Percentiles rank a stretch among this genome's conserved stretches.
phyloP scores from a whole-genome alignment of 2,113 vertebrate genomes.

The Raja brachyura region DNA sequence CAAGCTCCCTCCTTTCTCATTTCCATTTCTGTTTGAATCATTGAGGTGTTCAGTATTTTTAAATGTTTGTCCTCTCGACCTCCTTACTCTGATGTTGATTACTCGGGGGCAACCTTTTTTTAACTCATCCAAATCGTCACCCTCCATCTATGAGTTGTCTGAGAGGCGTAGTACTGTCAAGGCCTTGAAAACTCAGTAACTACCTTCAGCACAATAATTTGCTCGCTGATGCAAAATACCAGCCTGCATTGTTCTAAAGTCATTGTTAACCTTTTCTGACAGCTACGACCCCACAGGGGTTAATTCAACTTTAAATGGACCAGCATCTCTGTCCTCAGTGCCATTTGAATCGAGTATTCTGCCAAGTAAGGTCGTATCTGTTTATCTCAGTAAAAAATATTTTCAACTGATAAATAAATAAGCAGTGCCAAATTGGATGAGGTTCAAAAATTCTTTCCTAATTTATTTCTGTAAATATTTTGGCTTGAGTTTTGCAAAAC shows the following conservation, averaged over 20 bases:
- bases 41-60: neutral
- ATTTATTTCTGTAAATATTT: constrained; percentile 34
- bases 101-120: neutral
- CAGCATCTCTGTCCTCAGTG: neutral
- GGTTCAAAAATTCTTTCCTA: constrained; percentile 28
- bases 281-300: neutral
- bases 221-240: neutral
- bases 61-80: neutral
- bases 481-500: constrained; percentile 29
- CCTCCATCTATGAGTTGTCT: neutral
- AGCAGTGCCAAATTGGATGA: constrained; percentile 10
- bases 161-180: neutral
- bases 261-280: neutral
- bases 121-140: neutral
- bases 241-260: neutral
- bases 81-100: neutral
- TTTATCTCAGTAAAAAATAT: neutral
- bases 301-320: neutral
- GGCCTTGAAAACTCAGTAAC: neutral
- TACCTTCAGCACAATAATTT: neutral
- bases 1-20: neutral
- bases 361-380: neutral
- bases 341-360: neutral
- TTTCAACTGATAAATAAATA: constrained; percentile 32
- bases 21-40: neutral